phyloP scores from a whole-genome alignment of 2,113 vertebrate species.

The Bujurquina vittata region DNA sequence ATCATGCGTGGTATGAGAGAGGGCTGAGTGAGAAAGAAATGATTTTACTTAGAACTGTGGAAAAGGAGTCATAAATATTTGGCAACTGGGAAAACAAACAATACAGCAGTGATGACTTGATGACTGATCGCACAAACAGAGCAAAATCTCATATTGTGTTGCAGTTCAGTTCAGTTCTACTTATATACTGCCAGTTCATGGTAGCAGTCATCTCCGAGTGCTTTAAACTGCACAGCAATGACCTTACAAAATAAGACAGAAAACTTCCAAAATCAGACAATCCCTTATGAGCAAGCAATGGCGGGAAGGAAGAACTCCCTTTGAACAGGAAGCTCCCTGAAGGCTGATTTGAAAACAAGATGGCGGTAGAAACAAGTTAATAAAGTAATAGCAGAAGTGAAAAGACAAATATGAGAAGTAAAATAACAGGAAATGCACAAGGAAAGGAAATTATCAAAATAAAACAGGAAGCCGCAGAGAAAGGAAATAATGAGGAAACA shows the following conservation, averaged over 20 bases:
- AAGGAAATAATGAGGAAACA: neutral
- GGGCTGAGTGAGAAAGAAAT: too few species aligned
- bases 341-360: neutral
- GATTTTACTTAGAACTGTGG: too few species aligned
- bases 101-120: neutral
- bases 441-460: neutral
- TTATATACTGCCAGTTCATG: neutral
- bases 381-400: neutral
- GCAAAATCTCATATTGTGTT: neutral
- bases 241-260: neutral
- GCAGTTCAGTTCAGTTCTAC: neutral
- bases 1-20: too few species aligned
- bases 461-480: rapidly evolving
- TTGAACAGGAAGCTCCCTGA: too few species aligned
- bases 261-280: too few species aligned
- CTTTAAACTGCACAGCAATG: neutral
- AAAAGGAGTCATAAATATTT: neutral
- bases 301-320: too few species aligned
- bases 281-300: too few species aligned
- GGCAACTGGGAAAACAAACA: neutral
- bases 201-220: neutral
- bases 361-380: neutral
- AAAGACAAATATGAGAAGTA: neutral
- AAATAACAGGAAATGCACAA: neutral
- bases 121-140: neutral